Percentiles rank a stretch among this genome's conserved stretches.
Evolutionary conservation across 1,140 invertebrate genomes (phyloP).

Genomic region (Cephus cinctus): DNA sequence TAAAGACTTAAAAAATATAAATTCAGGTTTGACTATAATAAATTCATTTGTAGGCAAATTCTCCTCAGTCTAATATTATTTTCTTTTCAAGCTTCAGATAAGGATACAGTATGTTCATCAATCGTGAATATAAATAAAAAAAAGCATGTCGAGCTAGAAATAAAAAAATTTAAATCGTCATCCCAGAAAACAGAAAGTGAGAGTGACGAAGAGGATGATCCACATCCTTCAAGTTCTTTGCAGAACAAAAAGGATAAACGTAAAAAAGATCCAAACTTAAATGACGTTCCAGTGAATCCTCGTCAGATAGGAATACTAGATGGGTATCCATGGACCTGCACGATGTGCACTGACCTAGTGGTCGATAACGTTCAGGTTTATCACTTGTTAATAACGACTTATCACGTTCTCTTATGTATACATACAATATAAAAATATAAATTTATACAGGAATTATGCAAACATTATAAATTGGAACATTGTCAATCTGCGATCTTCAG

Average conservation of each 20-base stretch:
- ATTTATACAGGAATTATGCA: constrained; percentile 20
- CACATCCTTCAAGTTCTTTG: background rate
- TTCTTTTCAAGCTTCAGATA: background rate
- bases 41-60: too few relatives aligned
- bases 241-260: background rate
- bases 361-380: background rate
- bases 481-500: constrained; percentile 30
- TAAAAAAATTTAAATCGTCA: background rate
- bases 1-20: too few relatives aligned
- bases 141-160: background rate
- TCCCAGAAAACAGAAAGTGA: background rate
- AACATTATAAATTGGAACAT: constrained; percentile 27
- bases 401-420: constrained; percentile 22
- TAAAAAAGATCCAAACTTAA: background rate
- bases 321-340: constrained; percentile 18
- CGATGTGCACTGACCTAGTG: too few relatives aligned
- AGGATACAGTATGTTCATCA: background rate
- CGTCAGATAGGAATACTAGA: constrained; percentile 8
- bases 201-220: background rate
- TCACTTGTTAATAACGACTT: constrained; percentile 2
- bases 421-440: constrained; percentile 16
- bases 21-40: too few relatives aligned
- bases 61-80: too few relatives aligned
- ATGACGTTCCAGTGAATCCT: constrained; percentile 1
- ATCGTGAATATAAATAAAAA: background rate